Evolutionary conservation across 2,797 vertebrate genomes (phyloP).

Genomic region (Craterocephalus amniculus): DNA sequence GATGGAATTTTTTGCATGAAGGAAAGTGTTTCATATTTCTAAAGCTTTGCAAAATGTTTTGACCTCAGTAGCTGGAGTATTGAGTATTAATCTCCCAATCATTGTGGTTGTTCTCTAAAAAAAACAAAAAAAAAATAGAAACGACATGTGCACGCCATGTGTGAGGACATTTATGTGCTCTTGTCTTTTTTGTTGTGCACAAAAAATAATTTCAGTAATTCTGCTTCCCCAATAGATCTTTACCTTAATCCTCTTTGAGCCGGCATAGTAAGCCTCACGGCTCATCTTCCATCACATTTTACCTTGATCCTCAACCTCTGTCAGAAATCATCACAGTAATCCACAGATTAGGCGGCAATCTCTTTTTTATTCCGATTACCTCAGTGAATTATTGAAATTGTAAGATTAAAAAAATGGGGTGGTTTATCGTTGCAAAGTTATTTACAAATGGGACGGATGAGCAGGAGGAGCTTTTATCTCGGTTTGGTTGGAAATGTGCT

Average conservation of each 20-base stretch:
- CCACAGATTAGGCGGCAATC: conserved; percentile 78
- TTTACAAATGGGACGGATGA: conserved; percentile 69
- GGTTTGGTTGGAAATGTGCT: conserved; percentile 26
- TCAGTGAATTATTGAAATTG: conserved; percentile 64
- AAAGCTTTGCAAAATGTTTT: conserved; percentile 23
- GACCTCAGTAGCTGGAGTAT: conserved; percentile 13
- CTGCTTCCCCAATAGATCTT: conserved; percentile 68
- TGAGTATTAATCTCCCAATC: conserved; percentile 30
- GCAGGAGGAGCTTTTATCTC: conserved; percentile 18
- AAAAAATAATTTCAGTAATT: conserved; percentile 78
- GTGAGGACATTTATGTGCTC: not conserved
- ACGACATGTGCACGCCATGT: conserved; percentile 11
- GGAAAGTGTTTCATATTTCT: conserved; percentile 1
- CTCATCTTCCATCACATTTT: conserved; percentile 78
- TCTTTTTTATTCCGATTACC: conserved; percentile 50
- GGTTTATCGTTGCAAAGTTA: conserved; percentile 51
- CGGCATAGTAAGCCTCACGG: conserved; percentile 64
- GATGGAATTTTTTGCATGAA: conserved; percentile 3
- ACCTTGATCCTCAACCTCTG: conserved; percentile 76
- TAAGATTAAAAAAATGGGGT: conserved; percentile 67
- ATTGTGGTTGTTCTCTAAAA: conserved; percentile 6
- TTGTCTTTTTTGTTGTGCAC: conserved; percentile 27
- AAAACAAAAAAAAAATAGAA: no score
- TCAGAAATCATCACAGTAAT: conserved; percentile 79
- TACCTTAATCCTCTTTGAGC: conserved; percentile 80